phyloP scores from a whole-genome alignment of 2,113 vertebrate genomes.

The Microcebus lehilahytsara region DNA sequence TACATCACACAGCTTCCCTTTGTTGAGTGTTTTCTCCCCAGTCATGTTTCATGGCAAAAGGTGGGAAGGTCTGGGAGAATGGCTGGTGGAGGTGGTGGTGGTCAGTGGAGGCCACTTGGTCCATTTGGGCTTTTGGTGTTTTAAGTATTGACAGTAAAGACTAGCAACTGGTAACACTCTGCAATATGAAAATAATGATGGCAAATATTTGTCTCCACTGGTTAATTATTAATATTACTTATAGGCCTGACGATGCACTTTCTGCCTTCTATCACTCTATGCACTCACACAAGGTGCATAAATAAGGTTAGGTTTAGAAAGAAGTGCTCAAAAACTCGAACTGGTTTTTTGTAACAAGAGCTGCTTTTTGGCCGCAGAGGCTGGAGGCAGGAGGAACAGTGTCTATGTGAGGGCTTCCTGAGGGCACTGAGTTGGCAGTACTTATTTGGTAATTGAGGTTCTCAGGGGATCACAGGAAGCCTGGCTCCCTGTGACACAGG shows the following conservation, averaged over 20 bases:
- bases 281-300: background rate
- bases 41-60: background rate
- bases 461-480: background rate
- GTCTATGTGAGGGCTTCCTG: rapidly evolving
- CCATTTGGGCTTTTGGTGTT: background rate
- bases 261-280: background rate
- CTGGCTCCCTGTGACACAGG: background rate
- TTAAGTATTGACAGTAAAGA: background rate
- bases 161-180: background rate
- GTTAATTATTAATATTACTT: background rate
- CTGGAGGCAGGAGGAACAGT: background rate
- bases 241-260: background rate
- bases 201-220: background rate
- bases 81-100: background rate
- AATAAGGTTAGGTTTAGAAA: background rate
- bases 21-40: background rate
- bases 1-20: background rate
- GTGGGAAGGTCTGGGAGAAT: too few species aligned
- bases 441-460: background rate
- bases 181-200: background rate
- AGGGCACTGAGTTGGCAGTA: background rate
- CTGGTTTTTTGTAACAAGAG: background rate
- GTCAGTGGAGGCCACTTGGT: background rate
- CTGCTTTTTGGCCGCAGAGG: background rate
- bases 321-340: background rate